These are phyloP conservation scores for Mactromeris polynyma DNA, from an alignment of 2,888 invertebrate species.

Conservation along the genomic window DNA sequence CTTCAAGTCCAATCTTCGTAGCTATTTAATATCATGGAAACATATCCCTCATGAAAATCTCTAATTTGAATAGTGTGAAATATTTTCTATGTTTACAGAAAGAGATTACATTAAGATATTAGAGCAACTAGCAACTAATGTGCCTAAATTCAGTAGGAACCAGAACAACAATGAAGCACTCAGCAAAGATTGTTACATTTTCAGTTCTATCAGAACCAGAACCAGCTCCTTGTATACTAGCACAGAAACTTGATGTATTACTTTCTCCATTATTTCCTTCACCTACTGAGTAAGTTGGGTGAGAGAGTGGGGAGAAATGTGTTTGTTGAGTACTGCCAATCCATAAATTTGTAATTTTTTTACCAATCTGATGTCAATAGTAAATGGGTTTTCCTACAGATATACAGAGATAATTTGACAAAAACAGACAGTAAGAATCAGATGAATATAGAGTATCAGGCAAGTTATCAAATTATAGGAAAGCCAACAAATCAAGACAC, in stretches of 20 bases:
- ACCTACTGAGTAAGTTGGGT: background rate
- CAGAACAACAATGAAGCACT: no score
- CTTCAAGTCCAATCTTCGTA: no score
- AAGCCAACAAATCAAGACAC: background rate
- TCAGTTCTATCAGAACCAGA: no score
- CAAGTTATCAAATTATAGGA: constrained; percentile 10
- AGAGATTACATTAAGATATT: no score
- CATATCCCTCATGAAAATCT: no score
- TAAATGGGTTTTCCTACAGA: background rate
- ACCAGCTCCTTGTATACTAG: no score
- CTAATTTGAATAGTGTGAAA: no score
- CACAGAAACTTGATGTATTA: background rate
- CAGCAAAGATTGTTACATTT: no score
- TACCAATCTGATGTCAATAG: background rate
- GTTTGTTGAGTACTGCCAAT: background rate
- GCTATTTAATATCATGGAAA: no score
- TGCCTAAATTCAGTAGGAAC: no score
- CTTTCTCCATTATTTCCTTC: background rate
- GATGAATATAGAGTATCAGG: background rate
- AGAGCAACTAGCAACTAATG: no score
- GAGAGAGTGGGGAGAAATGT: background rate
- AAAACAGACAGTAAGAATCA: background rate
- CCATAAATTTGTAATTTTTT: background rate
- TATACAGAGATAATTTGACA: background rate
- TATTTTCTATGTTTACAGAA: no score